Conservation (phyloP, 35 echinoderm and acorn worm genomes). For the Strongylocentrotus purpuratus region DNA sequence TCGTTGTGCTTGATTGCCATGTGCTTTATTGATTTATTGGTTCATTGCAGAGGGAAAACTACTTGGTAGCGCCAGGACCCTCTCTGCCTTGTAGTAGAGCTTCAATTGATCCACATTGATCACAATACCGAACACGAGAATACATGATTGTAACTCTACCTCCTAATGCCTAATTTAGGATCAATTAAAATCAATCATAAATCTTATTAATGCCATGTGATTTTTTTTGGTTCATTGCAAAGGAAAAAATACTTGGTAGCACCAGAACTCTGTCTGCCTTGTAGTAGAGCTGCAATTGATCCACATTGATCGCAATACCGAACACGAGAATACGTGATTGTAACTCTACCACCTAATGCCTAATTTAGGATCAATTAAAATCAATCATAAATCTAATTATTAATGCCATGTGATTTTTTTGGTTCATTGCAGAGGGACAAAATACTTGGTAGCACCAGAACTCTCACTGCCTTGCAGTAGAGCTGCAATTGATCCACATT, state of each 20-base stretch:
- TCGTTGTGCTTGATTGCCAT: neutral
- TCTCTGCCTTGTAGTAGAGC: neutral
- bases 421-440: neutral
- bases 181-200: neutral
- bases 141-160: neutral
- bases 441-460: no score
- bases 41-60: neutral
- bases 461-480: neutral
- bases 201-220: neutral
- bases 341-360: neutral
- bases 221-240: no score
- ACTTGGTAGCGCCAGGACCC: no score
- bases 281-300: neutral
- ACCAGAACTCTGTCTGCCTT: neutral
- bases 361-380: neutral
- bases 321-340: neutral
- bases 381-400: neutral
- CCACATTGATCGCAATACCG: neutral
- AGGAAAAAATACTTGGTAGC: no score
- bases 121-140: neutral
- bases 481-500: neutral
- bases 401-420: neutral
- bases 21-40: no score
- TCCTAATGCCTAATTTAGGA: neutral
- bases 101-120: neutral